A percentile compares a stretch with the other conserved stretches of the same genome.
phyloP scores from a whole-genome alignment of 23 tunicate species.

The Oikopleura dioica region DNA sequence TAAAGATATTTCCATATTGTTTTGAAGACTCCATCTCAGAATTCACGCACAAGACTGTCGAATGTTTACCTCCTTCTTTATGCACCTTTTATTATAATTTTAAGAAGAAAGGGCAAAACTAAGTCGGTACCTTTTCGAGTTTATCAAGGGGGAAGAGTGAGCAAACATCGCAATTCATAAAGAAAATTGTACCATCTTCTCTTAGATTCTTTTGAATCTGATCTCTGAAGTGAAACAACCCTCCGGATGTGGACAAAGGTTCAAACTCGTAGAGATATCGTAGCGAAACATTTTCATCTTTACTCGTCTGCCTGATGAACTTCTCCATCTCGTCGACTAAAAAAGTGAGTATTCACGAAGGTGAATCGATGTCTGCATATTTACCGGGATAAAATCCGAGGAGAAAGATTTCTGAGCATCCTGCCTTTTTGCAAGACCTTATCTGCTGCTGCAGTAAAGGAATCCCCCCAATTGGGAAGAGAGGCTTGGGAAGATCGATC shows the following conservation, averaged over 20 bases:
- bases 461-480: constrained; percentile 85
- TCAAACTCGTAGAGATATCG: constrained; percentile 49
- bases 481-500: constrained; percentile 57
- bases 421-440: constrained; percentile 28
- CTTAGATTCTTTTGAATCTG: constrained; percentile 26
- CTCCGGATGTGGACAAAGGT: constrained; percentile 62
- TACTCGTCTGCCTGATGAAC: constrained; percentile 22
- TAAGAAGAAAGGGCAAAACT: background rate
- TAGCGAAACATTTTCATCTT: constrained; percentile 16
- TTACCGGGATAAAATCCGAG: constrained; percentile 49
- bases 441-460: constrained; percentile 92
- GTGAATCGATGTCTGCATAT: too few species aligned
- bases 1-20: background rate
- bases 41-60: background rate
- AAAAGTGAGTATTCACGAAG: background rate
- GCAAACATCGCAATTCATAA: constrained; percentile 78
- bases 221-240: constrained; percentile 74
- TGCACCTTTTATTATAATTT: background rate
- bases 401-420: constrained; percentile 28
- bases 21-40: background rate
- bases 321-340: constrained; percentile 24
- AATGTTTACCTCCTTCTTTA: background rate
- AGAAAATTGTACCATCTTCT: constrained; percentile 28
- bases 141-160: constrained; percentile 37
- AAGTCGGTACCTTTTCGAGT: constrained; percentile 14